Conservation (phyloP, 2,888 invertebrate species). For the Polyploca ridens region DNA sequence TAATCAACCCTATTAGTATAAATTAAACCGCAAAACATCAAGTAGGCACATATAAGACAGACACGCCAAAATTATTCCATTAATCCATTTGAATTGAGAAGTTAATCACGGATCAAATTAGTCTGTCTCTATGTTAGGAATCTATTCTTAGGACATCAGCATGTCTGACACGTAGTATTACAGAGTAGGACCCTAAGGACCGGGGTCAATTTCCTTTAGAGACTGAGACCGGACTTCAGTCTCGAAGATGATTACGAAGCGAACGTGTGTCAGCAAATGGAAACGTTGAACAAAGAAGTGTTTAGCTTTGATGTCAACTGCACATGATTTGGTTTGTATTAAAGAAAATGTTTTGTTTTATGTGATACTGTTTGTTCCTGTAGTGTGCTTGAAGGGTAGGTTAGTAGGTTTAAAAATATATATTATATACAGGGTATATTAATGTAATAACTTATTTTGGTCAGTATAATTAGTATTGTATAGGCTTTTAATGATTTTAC, state of each 20-base stretch:
- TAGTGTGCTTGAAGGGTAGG: no score
- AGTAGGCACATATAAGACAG: background rate
- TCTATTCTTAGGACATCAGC: conserved; percentile 44
- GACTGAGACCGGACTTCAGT: conserved; percentile 24
- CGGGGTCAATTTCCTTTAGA: conserved; percentile 67
- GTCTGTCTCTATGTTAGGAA: conserved; percentile 33
- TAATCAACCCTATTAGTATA: no score
- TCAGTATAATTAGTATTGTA: no score
- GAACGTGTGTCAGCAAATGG: conserved; percentile 50
- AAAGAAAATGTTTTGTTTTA: background rate
- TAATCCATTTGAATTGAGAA: conserved; percentile 10
- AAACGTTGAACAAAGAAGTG: conserved; percentile 40
- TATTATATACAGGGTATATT: no score
- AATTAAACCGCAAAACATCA: no score
- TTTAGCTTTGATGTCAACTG: conserved; percentile 35
- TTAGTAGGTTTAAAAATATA: no score
- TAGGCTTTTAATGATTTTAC: no score
- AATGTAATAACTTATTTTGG: no score
- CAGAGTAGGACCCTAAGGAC: conserved; percentile 37
- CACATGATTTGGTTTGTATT: conserved; percentile 30
- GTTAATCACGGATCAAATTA: conserved; percentile 56
- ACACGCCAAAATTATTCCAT: background rate
- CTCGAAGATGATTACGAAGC: conserved; percentile 46
- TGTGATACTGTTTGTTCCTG: background rate
- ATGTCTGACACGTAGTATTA: conserved; percentile 55